Conservation (phyloP, 2,113 vertebrate species). For the Neomonachus schauinslandi region DNA sequence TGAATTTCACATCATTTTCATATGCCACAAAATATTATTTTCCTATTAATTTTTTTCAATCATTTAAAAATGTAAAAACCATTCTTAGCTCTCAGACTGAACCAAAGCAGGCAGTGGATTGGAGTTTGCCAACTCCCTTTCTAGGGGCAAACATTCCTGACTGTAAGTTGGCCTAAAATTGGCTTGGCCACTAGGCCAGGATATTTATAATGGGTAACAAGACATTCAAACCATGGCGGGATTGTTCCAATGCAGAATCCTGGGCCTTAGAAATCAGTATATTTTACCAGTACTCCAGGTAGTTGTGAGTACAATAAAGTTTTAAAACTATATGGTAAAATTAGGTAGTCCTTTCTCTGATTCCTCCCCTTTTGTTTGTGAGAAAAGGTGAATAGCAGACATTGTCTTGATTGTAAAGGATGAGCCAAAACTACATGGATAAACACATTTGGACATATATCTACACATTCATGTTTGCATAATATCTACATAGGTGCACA, state of each 20-base stretch:
- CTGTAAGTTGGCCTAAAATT: background rate
- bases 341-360: background rate
- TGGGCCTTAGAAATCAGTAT: background rate
- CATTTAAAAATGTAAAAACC: background rate
- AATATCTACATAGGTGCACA: background rate
- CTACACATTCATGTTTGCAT: background rate
- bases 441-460: background rate
- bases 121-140: background rate
- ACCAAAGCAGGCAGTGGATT: background rate
- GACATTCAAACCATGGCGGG: background rate
- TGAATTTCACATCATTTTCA: constrained; percentile 35
- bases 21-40: background rate
- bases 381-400: background rate
- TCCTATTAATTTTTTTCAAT: background rate
- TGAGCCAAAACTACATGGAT: background rate
- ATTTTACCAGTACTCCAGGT: background rate
- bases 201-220: background rate
- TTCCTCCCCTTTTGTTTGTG: background rate
- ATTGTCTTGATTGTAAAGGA: background rate
- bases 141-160: background rate
- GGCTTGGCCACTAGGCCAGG: background rate
- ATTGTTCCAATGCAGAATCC: background rate
- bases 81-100: background rate
- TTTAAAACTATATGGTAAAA: background rate
- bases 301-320: background rate